A percentile compares a stretch with the other conserved stretches of the same genome.
Conservation (phyloP, 1,140 invertebrate species). For the Araneus ventricosus region DNA sequence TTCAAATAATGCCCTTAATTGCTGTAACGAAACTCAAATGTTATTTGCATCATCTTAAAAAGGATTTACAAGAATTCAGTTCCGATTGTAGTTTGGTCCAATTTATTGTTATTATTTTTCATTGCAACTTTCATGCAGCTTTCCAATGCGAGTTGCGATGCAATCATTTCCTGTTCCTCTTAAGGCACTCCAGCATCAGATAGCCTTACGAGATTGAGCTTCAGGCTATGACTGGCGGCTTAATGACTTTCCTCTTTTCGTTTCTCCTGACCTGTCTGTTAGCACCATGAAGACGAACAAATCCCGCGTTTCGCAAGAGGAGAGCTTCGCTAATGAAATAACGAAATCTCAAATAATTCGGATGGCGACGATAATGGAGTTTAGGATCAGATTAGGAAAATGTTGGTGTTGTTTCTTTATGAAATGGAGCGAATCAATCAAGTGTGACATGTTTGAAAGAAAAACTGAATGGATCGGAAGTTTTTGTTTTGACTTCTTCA, state of each 20-base stretch:
- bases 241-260: slow-evolving; percentile 2
- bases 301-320: not conserved
- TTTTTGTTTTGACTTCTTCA: too few relatives aligned
- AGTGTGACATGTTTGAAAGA: too few relatives aligned
- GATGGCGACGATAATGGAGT: too few relatives aligned
- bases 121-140: not conserved
- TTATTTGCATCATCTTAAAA: too few relatives aligned
- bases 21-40: too few relatives aligned
- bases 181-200: not conserved
- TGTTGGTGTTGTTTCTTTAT: not conserved
- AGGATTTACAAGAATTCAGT: not conserved
- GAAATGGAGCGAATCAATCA: slow-evolving; percentile 11
- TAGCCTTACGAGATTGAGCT: slow-evolving; percentile 1
- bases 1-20: not conserved
- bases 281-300: not conserved
- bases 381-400: too few relatives aligned
- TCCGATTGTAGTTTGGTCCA: not conserved
- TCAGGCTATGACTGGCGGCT: not conserved
- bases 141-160: not conserved
- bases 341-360: not conserved
- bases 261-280: slow-evolving; percentile 5
- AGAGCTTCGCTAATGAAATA: not conserved
- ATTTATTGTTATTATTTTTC: not conserved
- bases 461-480: too few relatives aligned
- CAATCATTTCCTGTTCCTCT: slow-evolving; percentile 7